phyloP scores from a whole-genome alignment of 2,113 vertebrate species.

The Albula glossodonta region DNA sequence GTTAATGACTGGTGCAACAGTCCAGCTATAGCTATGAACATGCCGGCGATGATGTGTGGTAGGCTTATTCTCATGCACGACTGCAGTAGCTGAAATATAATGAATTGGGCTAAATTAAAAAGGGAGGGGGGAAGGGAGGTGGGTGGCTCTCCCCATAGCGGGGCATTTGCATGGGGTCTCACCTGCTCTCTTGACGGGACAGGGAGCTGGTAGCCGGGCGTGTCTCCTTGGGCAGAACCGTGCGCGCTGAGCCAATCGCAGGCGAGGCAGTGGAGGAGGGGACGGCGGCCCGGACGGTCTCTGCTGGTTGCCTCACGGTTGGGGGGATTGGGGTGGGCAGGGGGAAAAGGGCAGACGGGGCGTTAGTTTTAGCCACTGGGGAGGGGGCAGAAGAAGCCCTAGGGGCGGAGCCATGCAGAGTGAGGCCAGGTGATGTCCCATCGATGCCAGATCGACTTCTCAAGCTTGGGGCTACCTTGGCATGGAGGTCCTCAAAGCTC shows the following conservation, averaged over 20 bases:
- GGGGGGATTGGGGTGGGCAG: conserved; percentile 55
- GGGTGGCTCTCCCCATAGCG: background rate
- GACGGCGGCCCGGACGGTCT: conserved; percentile 42
- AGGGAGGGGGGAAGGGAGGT: background rate
- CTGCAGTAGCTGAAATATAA: background rate
- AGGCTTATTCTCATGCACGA: background rate
- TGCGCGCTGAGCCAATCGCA: conserved; percentile 64
- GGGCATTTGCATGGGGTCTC: conserved; percentile 63
- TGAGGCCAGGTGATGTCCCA: conserved; percentile 26
- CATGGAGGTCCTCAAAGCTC: conserved; percentile 44
- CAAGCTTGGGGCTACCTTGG: conserved; percentile 48
- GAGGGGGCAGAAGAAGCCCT: conserved; percentile 70
- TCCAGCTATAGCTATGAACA: background rate
- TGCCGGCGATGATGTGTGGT: background rate
- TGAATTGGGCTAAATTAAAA: background rate
- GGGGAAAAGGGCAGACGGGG: conserved; percentile 51
- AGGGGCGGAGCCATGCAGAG: conserved; percentile 63
- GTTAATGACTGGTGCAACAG: background rate
- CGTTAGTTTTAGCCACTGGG: conserved; percentile 55
- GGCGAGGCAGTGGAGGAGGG: conserved; percentile 53
- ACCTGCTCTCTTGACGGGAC: conserved; percentile 78
- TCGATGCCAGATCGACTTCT: conserved; percentile 44
- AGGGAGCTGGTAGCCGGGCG: conserved; percentile 69
- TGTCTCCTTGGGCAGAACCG: conserved; percentile 77
- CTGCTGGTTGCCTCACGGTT: conserved; percentile 46